Evolutionary conservation across 92 coral and sea anemone genomes (phyloP), one percentile per base, ranked within the genome.

Genomic region (Parazoanthus atlanticus): DNA sequence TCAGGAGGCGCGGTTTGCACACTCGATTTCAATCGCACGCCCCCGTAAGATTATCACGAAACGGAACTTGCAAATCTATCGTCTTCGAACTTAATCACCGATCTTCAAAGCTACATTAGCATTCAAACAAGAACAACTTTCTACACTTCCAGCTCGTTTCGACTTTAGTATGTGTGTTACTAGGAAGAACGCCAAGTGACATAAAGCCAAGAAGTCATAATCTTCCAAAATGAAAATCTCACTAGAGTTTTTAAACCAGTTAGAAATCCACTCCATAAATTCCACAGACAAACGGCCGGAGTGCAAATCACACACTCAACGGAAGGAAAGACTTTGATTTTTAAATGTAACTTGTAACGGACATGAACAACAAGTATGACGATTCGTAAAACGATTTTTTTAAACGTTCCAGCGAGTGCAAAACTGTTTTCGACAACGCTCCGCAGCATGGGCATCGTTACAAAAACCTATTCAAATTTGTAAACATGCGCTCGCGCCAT

Each of bases 401-500:
- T 28, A 23, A 46, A 40, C 4, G 30, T 19, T 47, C 17, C 16
- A 13, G 77, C 28, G 66, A 70, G 26, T 72, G 46, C 69, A 67
- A 46, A 67, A 67, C 21, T 23, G 40, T 54, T 30, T 83, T 83
- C 30, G 64, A 43, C 76, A 30, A 41, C 40, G 65, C 46, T 70
- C 21, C 30, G 67, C 87, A 70, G 78, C 5, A 23, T 46, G 78
- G 41, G 70, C 31, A n/a, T 69, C 78, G 87, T 41, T 41, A 69
- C 36, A 29, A 84, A n/a, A 69, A 67, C 3, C 66, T 34, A 43
- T 84, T 70, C 19, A 84, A 84, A 84, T 84, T 82, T 84, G 87
- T 84, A 84, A 84, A 84, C 87, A 84, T 36, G 71, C 85, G 85
- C 54, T 36, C 85, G 74, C 76, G 86, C 38, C 79, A 8, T 21